Base-by-base conservation (phyloP, 1,140 invertebrate genomes). In the Pseudomyrmex cubaensis region DNA sequence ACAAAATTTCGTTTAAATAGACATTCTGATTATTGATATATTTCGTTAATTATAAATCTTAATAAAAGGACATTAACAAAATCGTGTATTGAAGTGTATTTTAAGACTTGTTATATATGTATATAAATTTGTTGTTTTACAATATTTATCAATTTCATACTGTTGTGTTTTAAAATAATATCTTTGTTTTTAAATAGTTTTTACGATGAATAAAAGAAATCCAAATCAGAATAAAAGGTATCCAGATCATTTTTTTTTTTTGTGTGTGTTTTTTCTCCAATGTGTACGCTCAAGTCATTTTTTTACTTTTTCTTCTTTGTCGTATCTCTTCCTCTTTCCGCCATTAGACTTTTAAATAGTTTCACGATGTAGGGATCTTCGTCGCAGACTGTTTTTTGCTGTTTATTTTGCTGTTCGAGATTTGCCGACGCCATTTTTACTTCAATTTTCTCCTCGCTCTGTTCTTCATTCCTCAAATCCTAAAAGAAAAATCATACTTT, bases 331-430 rank as follows among this genome's bases (percentile, higher is more conserved):
- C 13, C 4, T 57, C 3, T 69, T 17, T 44, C 35, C 4, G 63
- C 56, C 10, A 82, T 63, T 22, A 82, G 48, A 76, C 44, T 82
- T 75, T 76, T 76, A 62, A 63, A 64, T 17, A 82, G 59, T 12
- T 76, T 75, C 1, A 82, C 35, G 3, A 76, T 76, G 15, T 63
- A 63, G 5, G 78, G 10, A 4, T 75, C 59, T 4, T 50, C 48
- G 1, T 82, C 69, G 20, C 70, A 82, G 1, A 7, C 13, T n/a
- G 35, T 35, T 35, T 44, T 50, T 12, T 13, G 35, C 17, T 13
- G 22, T 50, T 61, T 74, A 5, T 1, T 35, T 8, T 44, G 13
- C 7, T 1, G 1, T 1, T 64, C 50, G 15, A 0, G 52, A 80
- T 52, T 7, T 52, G 35, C 35, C 5, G 35, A 35, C 35, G 35